phyloP scores from a whole-genome alignment of 2,888 invertebrate genomes.

The Thyatira batis region DNA sequence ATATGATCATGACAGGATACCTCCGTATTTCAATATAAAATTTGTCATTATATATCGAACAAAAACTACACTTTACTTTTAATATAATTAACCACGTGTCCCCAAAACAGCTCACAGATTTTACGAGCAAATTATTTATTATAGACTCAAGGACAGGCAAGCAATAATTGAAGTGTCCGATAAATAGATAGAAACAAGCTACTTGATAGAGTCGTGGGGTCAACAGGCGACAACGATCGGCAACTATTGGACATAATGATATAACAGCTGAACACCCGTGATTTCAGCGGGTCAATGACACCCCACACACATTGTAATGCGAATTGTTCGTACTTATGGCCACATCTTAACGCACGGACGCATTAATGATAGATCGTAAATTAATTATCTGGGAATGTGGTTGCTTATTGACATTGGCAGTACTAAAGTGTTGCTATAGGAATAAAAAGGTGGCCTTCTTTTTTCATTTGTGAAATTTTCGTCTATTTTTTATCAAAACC shows the following conservation, averaged over 20 bases:
- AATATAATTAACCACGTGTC: conserved; percentile 17
- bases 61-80: not conserved
- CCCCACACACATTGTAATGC: conserved; percentile 36
- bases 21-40: too few species aligned
- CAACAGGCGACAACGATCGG: conserved; percentile 66
- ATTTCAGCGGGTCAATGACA: conserved; percentile 72
- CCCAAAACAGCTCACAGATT: conserved; percentile 26
- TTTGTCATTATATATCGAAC: not conserved
- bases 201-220: conserved; percentile 63
- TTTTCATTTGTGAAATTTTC: too few species aligned
- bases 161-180: conserved; percentile 62
- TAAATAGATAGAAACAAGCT: conserved; percentile 65
- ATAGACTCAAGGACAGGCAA: conserved; percentile 49
- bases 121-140: conserved; percentile 18
- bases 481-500: too few species aligned
- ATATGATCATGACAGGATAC: not conserved
- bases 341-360: conserved; percentile 9
- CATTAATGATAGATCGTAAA: conserved; percentile 5
- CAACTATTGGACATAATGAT: conserved; percentile 63
- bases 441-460: too few species aligned
- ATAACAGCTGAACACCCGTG: conserved; percentile 69
- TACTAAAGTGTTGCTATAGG: not conserved
- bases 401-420: not conserved
- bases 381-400: conserved; percentile 3
- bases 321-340: conserved; percentile 21